These are phyloP conservation scores for Misgurnus anguillicaudatus DNA, from an alignment of 2,113 vertebrate species.

Conservation along the genomic window DNA sequence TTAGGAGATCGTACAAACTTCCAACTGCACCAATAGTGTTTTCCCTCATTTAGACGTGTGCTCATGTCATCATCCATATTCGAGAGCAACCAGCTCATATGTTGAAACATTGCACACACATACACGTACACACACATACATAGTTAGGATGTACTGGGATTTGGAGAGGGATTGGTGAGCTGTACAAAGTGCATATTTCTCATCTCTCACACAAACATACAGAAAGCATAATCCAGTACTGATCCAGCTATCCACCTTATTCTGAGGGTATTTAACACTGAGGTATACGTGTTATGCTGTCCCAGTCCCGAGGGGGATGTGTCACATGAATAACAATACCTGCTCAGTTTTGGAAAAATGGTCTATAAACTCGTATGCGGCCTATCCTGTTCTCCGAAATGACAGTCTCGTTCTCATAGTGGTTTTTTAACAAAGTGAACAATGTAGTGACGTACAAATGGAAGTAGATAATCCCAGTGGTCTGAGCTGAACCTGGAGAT, in stretches of 20 bases:
- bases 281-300: slow-evolving; percentile 51
- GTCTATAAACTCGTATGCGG: slow-evolving; percentile 26
- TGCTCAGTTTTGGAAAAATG: slow-evolving; percentile 40
- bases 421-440: slow-evolving; percentile 22
- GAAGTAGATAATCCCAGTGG: slow-evolving; percentile 22
- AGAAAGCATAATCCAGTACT: slow-evolving; percentile 33
- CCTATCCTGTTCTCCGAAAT: slow-evolving; percentile 41
- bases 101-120: slow-evolving; percentile 48
- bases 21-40: slow-evolving; percentile 39
- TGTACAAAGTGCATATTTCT: slow-evolving; percentile 45
- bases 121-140: slow-evolving; percentile 31
- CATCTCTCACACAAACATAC: slow-evolving; percentile 22
- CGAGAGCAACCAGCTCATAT: background rate
- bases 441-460: background rate
- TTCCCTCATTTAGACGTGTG: background rate
- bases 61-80: slow-evolving; percentile 36
- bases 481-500: slow-evolving; percentile 45
- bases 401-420: slow-evolving; percentile 10
- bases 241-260: slow-evolving; percentile 31
- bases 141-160: slow-evolving; percentile 2
- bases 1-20: slow-evolving; percentile 39
- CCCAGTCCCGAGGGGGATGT: slow-evolving; percentile 40
- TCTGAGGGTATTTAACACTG: slow-evolving; percentile 40
- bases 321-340: slow-evolving; percentile 21
- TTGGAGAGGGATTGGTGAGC: slow-evolving; percentile 25